Conservation (phyloP, 2,888 invertebrate genomes). For the Suillia variegata region DNA sequence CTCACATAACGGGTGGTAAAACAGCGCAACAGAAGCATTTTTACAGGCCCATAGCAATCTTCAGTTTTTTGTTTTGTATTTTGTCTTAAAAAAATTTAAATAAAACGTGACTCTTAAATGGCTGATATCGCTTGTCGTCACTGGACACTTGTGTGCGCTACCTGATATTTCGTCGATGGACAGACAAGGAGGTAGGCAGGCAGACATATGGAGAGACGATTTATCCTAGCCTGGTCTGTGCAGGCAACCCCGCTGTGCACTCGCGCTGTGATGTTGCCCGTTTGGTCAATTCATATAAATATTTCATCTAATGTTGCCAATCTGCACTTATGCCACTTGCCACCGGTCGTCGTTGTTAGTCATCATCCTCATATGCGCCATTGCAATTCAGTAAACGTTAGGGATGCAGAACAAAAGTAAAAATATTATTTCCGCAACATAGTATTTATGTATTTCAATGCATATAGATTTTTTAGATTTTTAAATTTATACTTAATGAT, state of each 20-base stretch:
- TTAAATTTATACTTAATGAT: too few relatives aligned
- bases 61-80: not conserved
- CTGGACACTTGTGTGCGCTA: slow-evolving; percentile 54
- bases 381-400: not conserved
- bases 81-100: slow-evolving; percentile 37
- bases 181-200: too few relatives aligned
- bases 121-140: slow-evolving; percentile 49
- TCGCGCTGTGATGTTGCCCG: slow-evolving; percentile 17
- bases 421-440: too few relatives aligned
- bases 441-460: too few relatives aligned
- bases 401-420: too few relatives aligned
- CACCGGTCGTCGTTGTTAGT: slow-evolving; percentile 11
- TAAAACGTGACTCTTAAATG: slow-evolving; percentile 49
- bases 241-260: not conserved
- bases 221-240: not conserved
- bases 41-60: too few relatives aligned
- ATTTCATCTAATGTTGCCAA: slow-evolving; percentile 56
- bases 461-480: too few relatives aligned
- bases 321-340: slow-evolving; percentile 55
- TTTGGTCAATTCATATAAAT: slow-evolving; percentile 53
- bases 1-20: slow-evolving; percentile 28
- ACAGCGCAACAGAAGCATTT: slow-evolving; percentile 23
- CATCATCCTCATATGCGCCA: not conserved
- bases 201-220: too few relatives aligned
- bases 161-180: slow-evolving; percentile 37